Evolutionary conservation across 1,140 invertebrate genomes (phyloP).

Genomic region (Drosophila virilis): DNA sequence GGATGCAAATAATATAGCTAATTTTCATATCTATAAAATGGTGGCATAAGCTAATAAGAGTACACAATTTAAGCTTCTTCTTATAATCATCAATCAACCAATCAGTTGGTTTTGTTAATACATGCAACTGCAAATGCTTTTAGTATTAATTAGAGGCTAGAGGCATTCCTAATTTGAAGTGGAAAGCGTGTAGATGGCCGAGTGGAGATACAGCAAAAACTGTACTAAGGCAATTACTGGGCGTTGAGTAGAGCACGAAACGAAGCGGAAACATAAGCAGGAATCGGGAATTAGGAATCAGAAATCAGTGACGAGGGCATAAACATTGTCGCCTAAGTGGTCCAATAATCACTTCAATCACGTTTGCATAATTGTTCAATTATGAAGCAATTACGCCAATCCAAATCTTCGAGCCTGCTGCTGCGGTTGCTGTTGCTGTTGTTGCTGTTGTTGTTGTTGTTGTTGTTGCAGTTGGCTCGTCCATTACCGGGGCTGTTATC

Average conservation of each 20-base stretch:
- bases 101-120: too few relatives aligned
- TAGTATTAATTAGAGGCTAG: too few relatives aligned
- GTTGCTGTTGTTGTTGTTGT: conserved; percentile 17
- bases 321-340: conserved; percentile 73
- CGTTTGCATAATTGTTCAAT: conserved; percentile 82
- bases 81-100: too few relatives aligned
- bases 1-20: too few relatives aligned
- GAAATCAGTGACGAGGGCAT: conserved; percentile 37
- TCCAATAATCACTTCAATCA: conserved; percentile 81
- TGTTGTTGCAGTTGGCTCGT: conserved; percentile 17
- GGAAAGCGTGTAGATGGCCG: too few relatives aligned
- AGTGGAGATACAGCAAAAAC: not conserved
- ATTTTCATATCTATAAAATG: too few relatives aligned
- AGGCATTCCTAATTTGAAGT: too few relatives aligned
- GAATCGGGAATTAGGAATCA: conserved; percentile 8
- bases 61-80: too few relatives aligned
- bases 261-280: conserved; percentile 30
- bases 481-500: conserved; percentile 55
- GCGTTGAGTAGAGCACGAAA: not conserved
- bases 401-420: conserved; percentile 45
- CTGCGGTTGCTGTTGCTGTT: conserved; percentile 6
- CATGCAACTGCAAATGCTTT: too few relatives aligned
- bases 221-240: not conserved
- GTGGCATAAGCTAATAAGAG: too few relatives aligned
- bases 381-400: conserved; percentile 79